phyloP scores from a whole-genome alignment of 2,113 vertebrate species.

The Serinus canaria region DNA sequence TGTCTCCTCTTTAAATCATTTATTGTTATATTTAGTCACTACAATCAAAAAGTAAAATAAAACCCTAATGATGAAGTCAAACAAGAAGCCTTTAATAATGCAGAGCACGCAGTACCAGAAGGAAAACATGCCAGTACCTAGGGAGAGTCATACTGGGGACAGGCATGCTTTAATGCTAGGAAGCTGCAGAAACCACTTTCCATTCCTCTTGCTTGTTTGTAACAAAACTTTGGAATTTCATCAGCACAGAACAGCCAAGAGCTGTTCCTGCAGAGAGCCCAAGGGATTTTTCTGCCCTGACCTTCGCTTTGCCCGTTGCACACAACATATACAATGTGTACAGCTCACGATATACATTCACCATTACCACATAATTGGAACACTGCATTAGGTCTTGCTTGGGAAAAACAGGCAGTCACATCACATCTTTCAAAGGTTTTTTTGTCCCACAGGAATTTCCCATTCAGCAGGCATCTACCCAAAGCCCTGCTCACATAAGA shows the following conservation, averaged over 20 bases:
- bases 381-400: neutral
- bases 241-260: neutral
- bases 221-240: neutral
- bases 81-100: constrained; percentile 48
- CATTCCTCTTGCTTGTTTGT: neutral
- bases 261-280: neutral
- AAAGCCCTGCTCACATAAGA: neutral
- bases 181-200: neutral
- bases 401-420: neutral
- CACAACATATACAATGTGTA: neutral
- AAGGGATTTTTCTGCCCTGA: neutral
- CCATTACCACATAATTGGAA: neutral
- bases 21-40: constrained; percentile 66
- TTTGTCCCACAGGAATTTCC: neutral
- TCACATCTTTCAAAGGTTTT: neutral
- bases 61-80: constrained; percentile 57
- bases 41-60: constrained; percentile 55
- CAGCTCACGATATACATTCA: neutral
- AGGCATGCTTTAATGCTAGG: neutral
- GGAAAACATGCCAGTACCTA: constrained; percentile 14
- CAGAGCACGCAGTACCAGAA: neutral
- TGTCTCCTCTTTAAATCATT: constrained; percentile 57
- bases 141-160: constrained; percentile 20
- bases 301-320: neutral
- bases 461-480: neutral